A percentile compares a stretch with the other conserved stretches of the same genome.
These are phyloP conservation scores for Polydrusus tereticollis DNA, from an alignment of 2,888 invertebrate species.

Conservation along the genomic window DNA sequence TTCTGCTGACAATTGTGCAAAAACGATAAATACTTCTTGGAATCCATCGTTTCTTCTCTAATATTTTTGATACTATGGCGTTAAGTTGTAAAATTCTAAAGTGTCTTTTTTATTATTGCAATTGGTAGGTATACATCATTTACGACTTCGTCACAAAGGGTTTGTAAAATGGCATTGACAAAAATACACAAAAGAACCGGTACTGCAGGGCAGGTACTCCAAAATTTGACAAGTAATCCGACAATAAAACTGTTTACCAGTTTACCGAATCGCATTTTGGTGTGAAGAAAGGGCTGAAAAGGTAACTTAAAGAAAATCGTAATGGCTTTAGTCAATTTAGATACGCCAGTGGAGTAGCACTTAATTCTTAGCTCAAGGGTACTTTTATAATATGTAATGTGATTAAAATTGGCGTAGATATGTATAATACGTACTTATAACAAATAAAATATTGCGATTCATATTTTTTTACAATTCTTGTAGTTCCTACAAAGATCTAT, in stretches of 20 bases:
- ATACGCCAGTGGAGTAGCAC: too few relatives aligned
- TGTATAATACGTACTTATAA: too few relatives aligned
- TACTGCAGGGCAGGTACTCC: slow-evolving; percentile 30
- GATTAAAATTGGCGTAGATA: too few relatives aligned
- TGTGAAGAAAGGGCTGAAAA: slow-evolving; percentile 27
- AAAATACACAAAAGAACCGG: slow-evolving; percentile 12
- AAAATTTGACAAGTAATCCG: slow-evolving; percentile 3
- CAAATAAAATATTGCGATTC: too few relatives aligned
- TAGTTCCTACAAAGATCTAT: too few relatives aligned
- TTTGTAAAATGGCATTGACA: slow-evolving; percentile 17
- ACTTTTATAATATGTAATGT: too few relatives aligned
- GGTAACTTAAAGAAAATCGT: slow-evolving; percentile 21
- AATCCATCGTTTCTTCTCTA: neutral
- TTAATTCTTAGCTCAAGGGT: too few relatives aligned
- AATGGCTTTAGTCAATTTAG: slow-evolving; percentile 11
- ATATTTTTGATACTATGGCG: neutral
- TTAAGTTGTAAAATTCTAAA: slow-evolving; percentile 13
- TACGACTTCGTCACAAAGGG: slow-evolving; percentile 1
- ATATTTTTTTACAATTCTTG: too few relatives aligned
- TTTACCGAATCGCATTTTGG: slow-evolving; percentile 20
- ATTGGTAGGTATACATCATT: neutral
- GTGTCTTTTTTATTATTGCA: slow-evolving; percentile 7
- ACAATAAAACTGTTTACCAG: slow-evolving; percentile 22
- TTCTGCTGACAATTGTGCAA: too few relatives aligned
- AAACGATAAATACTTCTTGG: neutral